Conservation (phyloP, 2,888 invertebrate species). For the Caradrina kadenii region DNA sequence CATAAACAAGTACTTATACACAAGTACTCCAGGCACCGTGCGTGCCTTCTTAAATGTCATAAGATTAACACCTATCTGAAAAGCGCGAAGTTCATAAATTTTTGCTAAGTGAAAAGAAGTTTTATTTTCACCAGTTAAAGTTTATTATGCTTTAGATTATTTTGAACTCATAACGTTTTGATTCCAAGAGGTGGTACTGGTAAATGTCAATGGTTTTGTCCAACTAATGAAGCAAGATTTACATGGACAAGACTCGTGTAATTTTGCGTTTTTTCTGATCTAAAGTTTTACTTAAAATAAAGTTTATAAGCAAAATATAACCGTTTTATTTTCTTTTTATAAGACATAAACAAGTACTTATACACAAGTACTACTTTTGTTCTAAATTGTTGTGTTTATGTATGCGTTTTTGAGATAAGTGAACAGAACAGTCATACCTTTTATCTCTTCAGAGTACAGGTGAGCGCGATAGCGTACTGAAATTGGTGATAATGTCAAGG, state of each 20-base stretch:
- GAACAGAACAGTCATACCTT: slow-evolving; percentile 13
- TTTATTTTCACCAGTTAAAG: rapidly evolving
- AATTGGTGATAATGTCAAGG: slow-evolving; percentile 38
- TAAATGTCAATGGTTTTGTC: slow-evolving; percentile 89
- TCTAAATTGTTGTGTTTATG: slow-evolving; percentile 11
- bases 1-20: slow-evolving; percentile 8
- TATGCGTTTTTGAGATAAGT: slow-evolving; percentile 40
- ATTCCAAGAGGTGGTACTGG: slow-evolving; percentile 63
- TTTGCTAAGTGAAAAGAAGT: slow-evolving; percentile 41
- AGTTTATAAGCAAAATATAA: slow-evolving; percentile 9
- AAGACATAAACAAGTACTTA: slow-evolving; percentile 11
- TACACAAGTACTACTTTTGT: too few species aligned
- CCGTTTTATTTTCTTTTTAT: too few species aligned
- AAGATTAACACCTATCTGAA: slow-evolving; percentile 81
- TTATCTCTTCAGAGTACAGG: slow-evolving; percentile 30
- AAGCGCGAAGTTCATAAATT: slow-evolving; percentile 48
- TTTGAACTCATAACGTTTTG: slow-evolving; percentile 64
- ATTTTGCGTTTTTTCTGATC: neutral
- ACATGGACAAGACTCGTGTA: slow-evolving; percentile 64
- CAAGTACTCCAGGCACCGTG: too few species aligned
- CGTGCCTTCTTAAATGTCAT: slow-evolving; percentile 83
- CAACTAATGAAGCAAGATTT: slow-evolving; percentile 81
- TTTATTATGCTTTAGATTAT: slow-evolving; percentile 12
- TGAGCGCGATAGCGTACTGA: slow-evolving; percentile 17
- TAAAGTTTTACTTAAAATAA: neutral